Evolutionary conservation across 1,140 invertebrate species (phyloP).

Genomic region (Anastrepha ludens): DNA sequence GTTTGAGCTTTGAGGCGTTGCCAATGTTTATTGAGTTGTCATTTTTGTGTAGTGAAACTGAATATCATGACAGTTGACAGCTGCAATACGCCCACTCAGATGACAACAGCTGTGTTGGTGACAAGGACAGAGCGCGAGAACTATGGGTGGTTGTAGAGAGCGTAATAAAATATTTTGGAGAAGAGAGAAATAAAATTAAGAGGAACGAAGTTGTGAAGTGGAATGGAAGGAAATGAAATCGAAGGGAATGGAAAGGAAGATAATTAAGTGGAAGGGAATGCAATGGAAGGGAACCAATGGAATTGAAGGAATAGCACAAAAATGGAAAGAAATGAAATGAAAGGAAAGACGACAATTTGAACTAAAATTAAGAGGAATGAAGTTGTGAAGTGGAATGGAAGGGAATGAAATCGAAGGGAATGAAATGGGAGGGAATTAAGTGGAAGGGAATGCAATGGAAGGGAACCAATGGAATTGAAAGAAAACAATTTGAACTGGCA

Average conservation of each 20-base stretch:
- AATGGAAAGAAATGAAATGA: not conserved
- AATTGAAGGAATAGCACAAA: not conserved
- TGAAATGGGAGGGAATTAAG: not conserved
- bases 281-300: not conserved
- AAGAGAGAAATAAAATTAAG: not conserved
- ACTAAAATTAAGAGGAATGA: not conserved
- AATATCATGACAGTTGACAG: constrained; percentile 56
- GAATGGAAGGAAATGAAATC: not conserved
- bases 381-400: not conserved
- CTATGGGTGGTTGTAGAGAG: not conserved
- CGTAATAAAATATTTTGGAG: not conserved
- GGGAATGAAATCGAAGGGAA: not conserved
- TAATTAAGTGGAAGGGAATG: not conserved
- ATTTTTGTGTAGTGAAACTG: constrained; percentile 33
- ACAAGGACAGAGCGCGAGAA: not conserved
- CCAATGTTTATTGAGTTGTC: constrained; percentile 45
- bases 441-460: not conserved
- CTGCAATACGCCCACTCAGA: not conserved
- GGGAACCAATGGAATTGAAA: not conserved
- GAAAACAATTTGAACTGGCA: not conserved
- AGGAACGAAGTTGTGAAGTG: not conserved
- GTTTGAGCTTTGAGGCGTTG: constrained; percentile 54
- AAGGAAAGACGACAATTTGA: not conserved
- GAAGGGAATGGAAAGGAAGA: not conserved
- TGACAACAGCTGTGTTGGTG: not conserved